Percentiles rank a stretch among this genome's conserved stretches.
These are phyloP conservation scores for Labrus mixtus DNA, from an alignment of 2,113 vertebrate genomes.

Conservation along the genomic window DNA sequence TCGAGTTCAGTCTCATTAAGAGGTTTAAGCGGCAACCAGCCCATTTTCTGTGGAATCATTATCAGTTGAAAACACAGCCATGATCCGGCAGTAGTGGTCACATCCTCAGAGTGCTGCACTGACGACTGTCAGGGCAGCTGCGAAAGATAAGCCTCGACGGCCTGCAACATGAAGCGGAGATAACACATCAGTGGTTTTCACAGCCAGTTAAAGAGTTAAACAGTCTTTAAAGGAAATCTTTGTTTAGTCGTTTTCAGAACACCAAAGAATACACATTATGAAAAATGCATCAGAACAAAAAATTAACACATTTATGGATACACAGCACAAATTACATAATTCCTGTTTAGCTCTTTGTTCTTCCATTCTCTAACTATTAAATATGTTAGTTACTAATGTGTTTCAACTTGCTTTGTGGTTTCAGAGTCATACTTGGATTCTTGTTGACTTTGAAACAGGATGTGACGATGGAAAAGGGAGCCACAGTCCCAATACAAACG, in stretches of 20 bases:
- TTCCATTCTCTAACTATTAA: no score
- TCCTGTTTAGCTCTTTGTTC: no score
- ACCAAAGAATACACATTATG: no score
- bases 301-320: neutral
- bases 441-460: constrained; percentile 16
- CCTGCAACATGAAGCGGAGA: constrained; percentile 79
- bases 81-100: constrained; percentile 77
- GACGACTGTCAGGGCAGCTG: constrained; percentile 88
- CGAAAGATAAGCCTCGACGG: constrained; percentile 90
- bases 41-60: constrained; percentile 45
- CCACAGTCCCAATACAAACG: constrained; percentile 21
- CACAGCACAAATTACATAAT: no score
- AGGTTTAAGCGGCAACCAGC: constrained; percentile 60
- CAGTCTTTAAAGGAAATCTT: no score
- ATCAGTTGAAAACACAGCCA: constrained; percentile 61
- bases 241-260: no score
- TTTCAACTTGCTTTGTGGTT: neutral
- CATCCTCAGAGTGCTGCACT: constrained; percentile 66
- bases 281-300: neutral
- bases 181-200: neutral
- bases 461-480: constrained; percentile 16
- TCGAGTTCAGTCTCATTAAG: constrained; percentile 73
- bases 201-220: neutral
- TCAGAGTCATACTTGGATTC: neutral
- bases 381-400: no score